phyloP scores from a whole-genome alignment of 2,797 vertebrate species.

The Mycteria americana region DNA sequence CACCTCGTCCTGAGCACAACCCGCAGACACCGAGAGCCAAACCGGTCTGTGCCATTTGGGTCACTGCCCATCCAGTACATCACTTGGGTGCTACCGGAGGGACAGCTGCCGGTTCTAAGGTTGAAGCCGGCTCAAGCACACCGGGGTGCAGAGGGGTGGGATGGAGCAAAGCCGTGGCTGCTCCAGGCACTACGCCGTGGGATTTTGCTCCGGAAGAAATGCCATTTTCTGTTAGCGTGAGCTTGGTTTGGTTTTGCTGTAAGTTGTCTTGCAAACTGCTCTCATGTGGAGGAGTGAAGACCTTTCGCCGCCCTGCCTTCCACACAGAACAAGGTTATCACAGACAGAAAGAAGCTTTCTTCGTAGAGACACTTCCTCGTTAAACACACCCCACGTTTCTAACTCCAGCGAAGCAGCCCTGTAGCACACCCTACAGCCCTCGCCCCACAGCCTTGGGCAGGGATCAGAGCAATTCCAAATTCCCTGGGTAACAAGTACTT shows the following conservation, averaged over 20 bases:
- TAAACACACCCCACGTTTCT: background rate
- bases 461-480: background rate
- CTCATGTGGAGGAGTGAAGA: accelerated
- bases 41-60: background rate
- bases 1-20: background rate
- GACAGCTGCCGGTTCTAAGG: accelerated
- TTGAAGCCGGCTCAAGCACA: background rate
- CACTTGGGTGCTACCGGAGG: accelerated
- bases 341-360: background rate
- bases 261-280: background rate
- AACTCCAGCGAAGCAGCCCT: background rate
- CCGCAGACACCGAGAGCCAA: accelerated
- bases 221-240: accelerated
- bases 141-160: background rate
- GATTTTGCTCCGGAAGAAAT: background rate
- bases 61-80: accelerated
- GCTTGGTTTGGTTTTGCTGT: background rate
- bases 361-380: background rate
- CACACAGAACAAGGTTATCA: background rate
- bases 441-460: background rate
- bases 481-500: too few relatives aligned
- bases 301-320: accelerated
- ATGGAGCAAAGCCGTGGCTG: background rate
- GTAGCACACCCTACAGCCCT: background rate
- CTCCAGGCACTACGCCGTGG: accelerated